Conservation (phyloP, 2,888 invertebrate species). For the Trissolcus japonicus region DNA sequence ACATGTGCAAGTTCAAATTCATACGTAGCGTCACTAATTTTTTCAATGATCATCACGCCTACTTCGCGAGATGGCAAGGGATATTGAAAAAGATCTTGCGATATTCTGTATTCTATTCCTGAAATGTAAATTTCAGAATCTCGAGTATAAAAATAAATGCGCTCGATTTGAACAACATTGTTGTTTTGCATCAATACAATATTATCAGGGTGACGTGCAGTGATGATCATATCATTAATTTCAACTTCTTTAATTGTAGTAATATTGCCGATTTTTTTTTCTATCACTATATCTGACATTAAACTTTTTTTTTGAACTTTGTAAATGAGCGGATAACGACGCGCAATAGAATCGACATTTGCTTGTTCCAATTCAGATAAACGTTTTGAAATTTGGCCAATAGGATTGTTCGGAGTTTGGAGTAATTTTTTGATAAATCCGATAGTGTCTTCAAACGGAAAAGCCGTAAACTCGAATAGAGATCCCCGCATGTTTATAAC, state of each 20-base stretch:
- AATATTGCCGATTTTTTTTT: background rate
- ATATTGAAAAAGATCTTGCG: background rate
- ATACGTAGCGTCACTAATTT: background rate
- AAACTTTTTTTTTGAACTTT: background rate
- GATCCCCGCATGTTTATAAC: too few species aligned
- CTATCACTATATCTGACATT: background rate
- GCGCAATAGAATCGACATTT: background rate
- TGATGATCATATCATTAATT: background rate
- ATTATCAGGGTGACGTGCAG: background rate
- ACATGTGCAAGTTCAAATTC: background rate
- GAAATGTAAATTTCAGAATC: slow-evolving; percentile 4
- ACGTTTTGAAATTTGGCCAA: too few species aligned
- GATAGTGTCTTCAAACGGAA: too few species aligned
- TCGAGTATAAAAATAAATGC: slow-evolving; percentile 1
- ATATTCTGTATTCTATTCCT: background rate
- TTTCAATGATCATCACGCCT: background rate
- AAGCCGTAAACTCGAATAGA: too few species aligned
- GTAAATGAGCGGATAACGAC: background rate
- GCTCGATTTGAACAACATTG: background rate
- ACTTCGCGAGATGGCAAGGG: background rate
- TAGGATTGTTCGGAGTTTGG: too few species aligned
- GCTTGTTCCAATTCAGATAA: background rate
- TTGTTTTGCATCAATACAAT: background rate
- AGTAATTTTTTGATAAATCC: too few species aligned
- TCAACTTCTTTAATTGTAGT: background rate